Percentiles rank a stretch among this genome's conserved stretches.
Evolutionary conservation across 2,797 vertebrate species (phyloP).

Genomic region (Phrynocephalus guinanensis): DNA sequence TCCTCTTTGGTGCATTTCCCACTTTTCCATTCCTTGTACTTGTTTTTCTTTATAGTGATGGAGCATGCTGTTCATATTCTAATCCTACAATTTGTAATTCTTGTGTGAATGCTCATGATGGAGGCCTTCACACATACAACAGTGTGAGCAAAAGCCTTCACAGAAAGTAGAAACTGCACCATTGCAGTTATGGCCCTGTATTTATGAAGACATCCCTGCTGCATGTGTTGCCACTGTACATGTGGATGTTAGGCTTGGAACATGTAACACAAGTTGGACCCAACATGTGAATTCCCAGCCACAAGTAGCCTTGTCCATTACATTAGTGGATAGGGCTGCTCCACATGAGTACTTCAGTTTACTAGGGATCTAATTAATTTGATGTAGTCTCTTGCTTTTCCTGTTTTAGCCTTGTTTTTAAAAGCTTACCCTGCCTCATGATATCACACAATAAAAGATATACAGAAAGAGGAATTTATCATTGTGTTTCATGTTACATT

Average conservation of each 20-base stretch:
- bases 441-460: conserved; percentile 48
- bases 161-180: too few species aligned
- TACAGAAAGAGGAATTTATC: conserved; percentile 45
- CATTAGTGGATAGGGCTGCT: not conserved
- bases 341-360: not conserved
- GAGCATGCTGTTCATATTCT: too few species aligned
- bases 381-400: not conserved
- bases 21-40: too few species aligned
- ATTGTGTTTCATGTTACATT: conserved; percentile 60
- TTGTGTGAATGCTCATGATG: too few species aligned
- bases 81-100: too few species aligned
- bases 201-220: not conserved
- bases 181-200: too few species aligned
- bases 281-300: too few species aligned
- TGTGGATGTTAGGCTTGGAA: not conserved
- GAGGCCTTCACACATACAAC: not conserved
- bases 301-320: too few species aligned
- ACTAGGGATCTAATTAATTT: not conserved
- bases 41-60: too few species aligned
- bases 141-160: not conserved
- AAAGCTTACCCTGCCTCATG: conserved; percentile 39
- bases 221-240: not conserved
- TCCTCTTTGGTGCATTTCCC: too few species aligned
- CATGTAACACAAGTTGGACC: not conserved
- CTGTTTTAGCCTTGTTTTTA: conserved; percentile 6